Evolutionary conservation across 2,113 vertebrate species (phyloP).

Genomic region (Dasypus novemcinctus): DNA sequence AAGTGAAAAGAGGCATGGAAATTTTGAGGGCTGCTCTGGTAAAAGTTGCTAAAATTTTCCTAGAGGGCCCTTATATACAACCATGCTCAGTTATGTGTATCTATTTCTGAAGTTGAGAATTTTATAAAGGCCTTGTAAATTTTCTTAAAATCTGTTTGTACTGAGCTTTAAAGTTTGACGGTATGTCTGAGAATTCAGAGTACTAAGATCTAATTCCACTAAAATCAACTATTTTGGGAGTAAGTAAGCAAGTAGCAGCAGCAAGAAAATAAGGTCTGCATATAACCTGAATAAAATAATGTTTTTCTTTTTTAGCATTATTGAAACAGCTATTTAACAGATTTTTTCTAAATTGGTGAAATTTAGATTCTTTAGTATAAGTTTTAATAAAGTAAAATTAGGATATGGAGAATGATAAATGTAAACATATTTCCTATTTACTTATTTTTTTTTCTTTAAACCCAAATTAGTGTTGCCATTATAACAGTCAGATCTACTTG

Average conservation of each 20-base stretch:
- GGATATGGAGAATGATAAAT: background rate
- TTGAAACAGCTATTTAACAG: background rate
- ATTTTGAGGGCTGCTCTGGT: background rate
- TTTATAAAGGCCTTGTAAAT: background rate
- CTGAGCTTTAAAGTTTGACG: background rate
- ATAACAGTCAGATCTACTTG: background rate
- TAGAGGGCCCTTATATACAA: background rate
- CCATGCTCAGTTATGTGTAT: background rate
- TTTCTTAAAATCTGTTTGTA: background rate
- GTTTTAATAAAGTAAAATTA: background rate
- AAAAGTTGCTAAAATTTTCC: background rate
- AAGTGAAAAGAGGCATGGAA: background rate
- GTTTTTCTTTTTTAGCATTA: background rate
- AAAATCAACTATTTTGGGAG: background rate
- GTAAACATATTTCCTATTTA: background rate
- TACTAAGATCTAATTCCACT: background rate
- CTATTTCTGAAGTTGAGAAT: background rate
- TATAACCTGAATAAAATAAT: background rate
- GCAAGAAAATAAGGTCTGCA: background rate
- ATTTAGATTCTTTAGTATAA: background rate
- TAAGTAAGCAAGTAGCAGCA: background rate
- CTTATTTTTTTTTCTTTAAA: conserved; percentile 34
- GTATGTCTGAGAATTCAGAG: background rate
- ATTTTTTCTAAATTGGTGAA: background rate
- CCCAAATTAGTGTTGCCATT: background rate